Conservation (phyloP, 2,888 invertebrate species). For the Romanomermis culicivorax region DNA sequence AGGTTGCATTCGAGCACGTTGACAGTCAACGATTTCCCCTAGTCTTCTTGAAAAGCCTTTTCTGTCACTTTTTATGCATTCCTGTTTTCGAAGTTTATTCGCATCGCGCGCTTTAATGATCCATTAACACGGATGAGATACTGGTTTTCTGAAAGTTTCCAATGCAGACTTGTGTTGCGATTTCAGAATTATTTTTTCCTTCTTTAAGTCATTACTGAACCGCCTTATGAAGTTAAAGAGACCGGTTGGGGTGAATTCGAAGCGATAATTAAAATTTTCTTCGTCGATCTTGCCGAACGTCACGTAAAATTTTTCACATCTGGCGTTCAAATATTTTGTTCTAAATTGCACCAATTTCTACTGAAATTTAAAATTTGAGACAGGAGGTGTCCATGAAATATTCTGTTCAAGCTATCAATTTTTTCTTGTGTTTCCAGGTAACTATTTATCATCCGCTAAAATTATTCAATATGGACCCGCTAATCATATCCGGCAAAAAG, state of each 20-base stretch:
- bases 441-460: constrained; percentile 84
- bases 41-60: no score
- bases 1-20: no score
- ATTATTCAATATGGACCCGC: constrained; percentile 55
- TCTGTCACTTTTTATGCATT: not conserved
- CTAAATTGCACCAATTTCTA: not conserved
- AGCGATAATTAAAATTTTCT: constrained; percentile 87
- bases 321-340: constrained; percentile 8
- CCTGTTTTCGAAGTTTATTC: constrained; percentile 6
- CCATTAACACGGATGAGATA: not conserved
- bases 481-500: constrained; percentile 38
- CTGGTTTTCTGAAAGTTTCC: not conserved
- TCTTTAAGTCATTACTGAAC: constrained; percentile 54
- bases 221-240: constrained; percentile 88
- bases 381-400: constrained; percentile 1
- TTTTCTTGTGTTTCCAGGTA: constrained; percentile 43
- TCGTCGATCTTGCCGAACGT: constrained; percentile 80
- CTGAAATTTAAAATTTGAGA: not conserved
- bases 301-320: constrained; percentile 43
- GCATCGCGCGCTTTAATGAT: not conserved
- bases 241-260: constrained; percentile 99
- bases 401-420: constrained; percentile 2
- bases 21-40: no score
- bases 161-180: not conserved
- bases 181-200: not conserved